Conservation (phyloP, 2,797 vertebrate species). For the Leptatherina wallacei region DNA sequence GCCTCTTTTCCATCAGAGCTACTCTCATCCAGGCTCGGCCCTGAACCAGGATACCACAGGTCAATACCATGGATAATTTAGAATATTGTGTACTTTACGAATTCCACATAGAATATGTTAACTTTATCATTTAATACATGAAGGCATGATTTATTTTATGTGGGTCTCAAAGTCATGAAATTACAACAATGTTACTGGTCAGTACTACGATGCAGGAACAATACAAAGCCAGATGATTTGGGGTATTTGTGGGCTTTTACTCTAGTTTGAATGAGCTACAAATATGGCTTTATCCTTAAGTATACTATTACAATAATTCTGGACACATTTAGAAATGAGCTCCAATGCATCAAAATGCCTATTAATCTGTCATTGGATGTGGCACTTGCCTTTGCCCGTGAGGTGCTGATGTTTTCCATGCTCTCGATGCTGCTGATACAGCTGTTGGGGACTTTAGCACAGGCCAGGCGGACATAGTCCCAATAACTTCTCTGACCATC, state of each 20-base stretch:
- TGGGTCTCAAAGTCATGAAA: background rate
- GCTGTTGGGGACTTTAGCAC: slow-evolving; percentile 95
- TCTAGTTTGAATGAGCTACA: background rate
- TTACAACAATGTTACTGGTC: background rate
- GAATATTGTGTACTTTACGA: background rate
- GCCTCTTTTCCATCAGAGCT: slow-evolving; percentile 96
- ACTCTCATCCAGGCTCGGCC: slow-evolving; percentile 96
- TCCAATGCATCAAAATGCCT: background rate
- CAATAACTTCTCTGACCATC: slow-evolving; percentile 96
- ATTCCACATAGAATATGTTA: background rate
- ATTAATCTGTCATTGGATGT: no score
- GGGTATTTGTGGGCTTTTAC: background rate
- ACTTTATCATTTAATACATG: background rate
- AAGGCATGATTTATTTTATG: background rate
- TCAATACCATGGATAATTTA: background rate
- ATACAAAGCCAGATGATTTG: background rate
- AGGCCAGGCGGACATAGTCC: slow-evolving; percentile 95
- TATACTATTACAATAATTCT: background rate
- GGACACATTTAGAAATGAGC: background rate
- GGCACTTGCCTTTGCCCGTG: slow-evolving; percentile 91
- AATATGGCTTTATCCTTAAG: background rate
- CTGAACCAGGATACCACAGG: slow-evolving; percentile 67
- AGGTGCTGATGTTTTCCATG: slow-evolving; percentile 97
- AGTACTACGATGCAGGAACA: background rate
- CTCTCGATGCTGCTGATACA: slow-evolving; percentile 98